These are phyloP conservation scores for Pseudochirops cupreus DNA, from an alignment of 2,797 vertebrate genomes.

Conservation along the genomic window DNA sequence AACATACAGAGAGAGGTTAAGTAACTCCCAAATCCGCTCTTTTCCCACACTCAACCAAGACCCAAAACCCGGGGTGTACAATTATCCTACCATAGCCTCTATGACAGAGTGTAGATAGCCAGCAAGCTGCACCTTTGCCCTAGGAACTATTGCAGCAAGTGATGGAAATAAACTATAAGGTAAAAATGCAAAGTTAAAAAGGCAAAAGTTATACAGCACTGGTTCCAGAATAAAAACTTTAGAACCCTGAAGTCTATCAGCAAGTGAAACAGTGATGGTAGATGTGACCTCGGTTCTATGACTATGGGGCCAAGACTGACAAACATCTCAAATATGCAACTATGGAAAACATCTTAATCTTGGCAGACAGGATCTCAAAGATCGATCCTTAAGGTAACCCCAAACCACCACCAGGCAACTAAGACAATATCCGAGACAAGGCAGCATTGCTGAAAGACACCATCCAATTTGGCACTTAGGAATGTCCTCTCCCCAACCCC, in stretches of 20 bases:
- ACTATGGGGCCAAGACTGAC: background rate
- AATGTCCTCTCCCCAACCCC: background rate
- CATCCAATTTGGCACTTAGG: background rate
- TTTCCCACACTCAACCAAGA: background rate
- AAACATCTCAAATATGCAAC: background rate
- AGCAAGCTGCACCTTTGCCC: conserved; percentile 6
- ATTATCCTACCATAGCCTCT: background rate
- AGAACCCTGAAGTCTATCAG: background rate
- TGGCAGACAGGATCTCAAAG: background rate
- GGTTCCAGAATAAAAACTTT: background rate
- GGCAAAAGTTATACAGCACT: background rate
- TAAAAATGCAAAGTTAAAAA: background rate
- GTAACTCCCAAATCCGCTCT: background rate
- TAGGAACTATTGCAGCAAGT: conserved; percentile 1
- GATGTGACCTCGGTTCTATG: background rate
- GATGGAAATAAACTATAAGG: background rate
- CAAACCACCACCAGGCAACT: background rate
- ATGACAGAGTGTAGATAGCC: background rate
- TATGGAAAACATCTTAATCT: background rate
- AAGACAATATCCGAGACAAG: background rate
- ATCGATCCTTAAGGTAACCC: background rate
- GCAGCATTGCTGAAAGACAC: background rate
- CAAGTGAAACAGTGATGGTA: background rate
- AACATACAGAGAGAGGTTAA: background rate
- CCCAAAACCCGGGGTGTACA: background rate